A percentile compares a stretch with the other conserved stretches of the same genome.
Evolutionary conservation across 2,797 vertebrate species (phyloP).

Genomic region (Acestrorhynchus altus): DNA sequence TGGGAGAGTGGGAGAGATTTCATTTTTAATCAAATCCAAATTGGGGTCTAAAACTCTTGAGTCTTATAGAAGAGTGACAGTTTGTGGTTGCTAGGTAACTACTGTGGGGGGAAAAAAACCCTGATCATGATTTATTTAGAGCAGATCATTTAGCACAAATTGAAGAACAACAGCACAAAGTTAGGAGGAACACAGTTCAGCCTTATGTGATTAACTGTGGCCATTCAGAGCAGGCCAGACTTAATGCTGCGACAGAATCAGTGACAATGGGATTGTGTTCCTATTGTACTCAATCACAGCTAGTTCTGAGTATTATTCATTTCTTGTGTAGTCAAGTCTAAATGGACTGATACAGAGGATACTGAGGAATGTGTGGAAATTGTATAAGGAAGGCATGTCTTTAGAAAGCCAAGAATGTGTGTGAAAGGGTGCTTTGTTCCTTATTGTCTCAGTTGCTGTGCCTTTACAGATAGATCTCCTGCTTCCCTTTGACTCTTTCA

Average conservation of each 20-base stretch:
- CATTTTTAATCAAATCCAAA: conserved; percentile 57
- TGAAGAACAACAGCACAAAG: conserved; percentile 42
- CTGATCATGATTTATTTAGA: conserved; percentile 79
- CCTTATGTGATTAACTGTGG: neutral
- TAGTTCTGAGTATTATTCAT: neutral
- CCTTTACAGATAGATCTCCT: conserved; percentile 61
- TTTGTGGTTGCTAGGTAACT: conserved; percentile 83
- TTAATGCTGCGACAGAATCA: neutral
- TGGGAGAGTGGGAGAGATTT: neutral
- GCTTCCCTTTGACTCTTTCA: no score
- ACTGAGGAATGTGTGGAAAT: neutral
- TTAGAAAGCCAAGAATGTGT: conserved; percentile 76
- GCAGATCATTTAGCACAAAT: conserved; percentile 75
- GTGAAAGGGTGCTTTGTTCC: conserved; percentile 74
- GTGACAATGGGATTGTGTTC: neutral
- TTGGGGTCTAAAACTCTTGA: conserved; percentile 65
- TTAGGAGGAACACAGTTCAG: conserved; percentile 12
- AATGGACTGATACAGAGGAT: neutral
- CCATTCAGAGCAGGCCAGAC: neutral
- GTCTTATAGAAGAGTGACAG: conserved; percentile 65
- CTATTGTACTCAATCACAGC: neutral
- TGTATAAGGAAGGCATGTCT: conserved; percentile 56
- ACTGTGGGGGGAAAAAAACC: conserved; percentile 71
- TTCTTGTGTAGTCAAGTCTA: neutral
- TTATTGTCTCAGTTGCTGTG: conserved; percentile 73